Evolutionary conservation across 2,113 vertebrate genomes (phyloP).

Genomic region (Erythrolamprus reginae): DNA sequence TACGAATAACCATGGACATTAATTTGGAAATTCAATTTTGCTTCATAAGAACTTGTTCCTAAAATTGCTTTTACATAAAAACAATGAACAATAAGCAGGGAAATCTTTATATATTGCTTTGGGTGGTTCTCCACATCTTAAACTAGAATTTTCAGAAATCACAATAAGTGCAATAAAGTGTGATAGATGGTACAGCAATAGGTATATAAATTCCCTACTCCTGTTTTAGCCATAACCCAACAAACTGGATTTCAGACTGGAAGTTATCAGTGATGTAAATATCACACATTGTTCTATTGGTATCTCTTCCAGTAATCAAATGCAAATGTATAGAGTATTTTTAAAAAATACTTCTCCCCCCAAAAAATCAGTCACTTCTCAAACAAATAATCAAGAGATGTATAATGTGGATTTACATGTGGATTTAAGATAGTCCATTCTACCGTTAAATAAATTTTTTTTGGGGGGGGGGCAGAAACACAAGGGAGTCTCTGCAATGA

Average conservation of each 20-base stretch:
- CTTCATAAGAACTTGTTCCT: background rate
- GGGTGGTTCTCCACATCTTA: background rate
- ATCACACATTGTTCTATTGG: conserved; percentile 14
- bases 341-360: background rate
- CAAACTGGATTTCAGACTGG: background rate
- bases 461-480: background rate
- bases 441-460: background rate
- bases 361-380: background rate
- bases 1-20: background rate
- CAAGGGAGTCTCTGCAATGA: background rate
- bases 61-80: conserved; percentile 5
- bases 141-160: background rate
- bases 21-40: background rate
- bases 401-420: background rate
- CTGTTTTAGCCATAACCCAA: conserved; percentile 18
- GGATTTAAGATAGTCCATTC: background rate
- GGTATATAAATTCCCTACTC: background rate
- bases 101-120: conserved; percentile 37
- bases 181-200: background rate
- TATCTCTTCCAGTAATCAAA: background rate
- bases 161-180: background rate
- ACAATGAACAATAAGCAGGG: conserved; percentile 43
- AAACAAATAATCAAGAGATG: background rate
- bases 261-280: background rate
- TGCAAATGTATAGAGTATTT: conserved; percentile 11